These are phyloP conservation scores for Lepidurus apus DNA, from an alignment of 1,140 invertebrate genomes.

Conservation along the genomic window DNA sequence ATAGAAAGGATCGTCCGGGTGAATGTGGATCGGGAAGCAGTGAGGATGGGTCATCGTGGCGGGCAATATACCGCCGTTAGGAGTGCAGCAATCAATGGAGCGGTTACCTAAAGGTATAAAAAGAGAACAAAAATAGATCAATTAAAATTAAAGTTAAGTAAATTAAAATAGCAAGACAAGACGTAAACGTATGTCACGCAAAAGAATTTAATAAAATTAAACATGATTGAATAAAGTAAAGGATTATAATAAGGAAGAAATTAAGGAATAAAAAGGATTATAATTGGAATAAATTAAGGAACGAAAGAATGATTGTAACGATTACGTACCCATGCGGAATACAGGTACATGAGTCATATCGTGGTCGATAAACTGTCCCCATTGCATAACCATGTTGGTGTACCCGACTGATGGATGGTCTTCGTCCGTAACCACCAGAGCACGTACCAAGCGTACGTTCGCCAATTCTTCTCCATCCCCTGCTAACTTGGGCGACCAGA, in stretches of 20 bases:
- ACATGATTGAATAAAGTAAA: no score
- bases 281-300: no score
- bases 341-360: conserved; percentile 64
- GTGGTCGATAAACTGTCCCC: conserved; percentile 56
- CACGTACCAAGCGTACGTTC: conserved; percentile 31
- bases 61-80: conserved; percentile 27
- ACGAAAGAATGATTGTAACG: background rate
- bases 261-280: no score
- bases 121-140: background rate
- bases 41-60: conserved; percentile 35
- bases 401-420: conserved; percentile 44
- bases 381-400: conserved; percentile 49
- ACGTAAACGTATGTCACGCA: no score
- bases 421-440: conserved; percentile 45
- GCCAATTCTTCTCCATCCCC: conserved; percentile 29
- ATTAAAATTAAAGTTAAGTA: background rate
- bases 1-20: conserved; percentile 39
- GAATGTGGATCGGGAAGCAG: conserved; percentile 41
- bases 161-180: no score
- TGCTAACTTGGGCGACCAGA: conserved; percentile 31
- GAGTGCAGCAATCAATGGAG: conserved; percentile 35
- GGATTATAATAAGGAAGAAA: no score
- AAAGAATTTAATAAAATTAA: no score
- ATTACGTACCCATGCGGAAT: conserved; percentile 48
- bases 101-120: conserved; percentile 27